These are phyloP conservation scores for Cynopterus brachyotis DNA, from an alignment of 2,113 vertebrate genomes.

Conservation along the genomic window DNA sequence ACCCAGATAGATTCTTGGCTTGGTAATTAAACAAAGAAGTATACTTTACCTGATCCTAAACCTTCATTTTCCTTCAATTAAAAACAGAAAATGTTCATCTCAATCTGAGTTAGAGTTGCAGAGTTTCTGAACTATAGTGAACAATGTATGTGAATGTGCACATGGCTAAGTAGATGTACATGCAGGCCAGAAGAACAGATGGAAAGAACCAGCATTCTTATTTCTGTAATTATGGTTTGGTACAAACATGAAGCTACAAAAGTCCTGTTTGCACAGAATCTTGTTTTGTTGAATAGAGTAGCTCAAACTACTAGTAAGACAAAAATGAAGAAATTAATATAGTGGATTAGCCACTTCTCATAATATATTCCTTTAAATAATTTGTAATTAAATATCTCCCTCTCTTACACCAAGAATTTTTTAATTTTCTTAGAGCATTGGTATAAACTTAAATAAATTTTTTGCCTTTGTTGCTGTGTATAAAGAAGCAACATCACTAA, in stretches of 20 bases:
- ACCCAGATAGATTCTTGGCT: not conserved
- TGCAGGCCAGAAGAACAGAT: not conserved
- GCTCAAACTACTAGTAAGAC: not conserved
- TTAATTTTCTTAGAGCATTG: constrained; percentile 23
- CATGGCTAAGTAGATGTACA: too few relatives aligned
- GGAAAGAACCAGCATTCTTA: not conserved
- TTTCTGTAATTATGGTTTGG: not conserved
- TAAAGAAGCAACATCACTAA: not conserved
- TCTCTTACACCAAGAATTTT: not conserved
- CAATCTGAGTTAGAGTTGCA: not conserved
- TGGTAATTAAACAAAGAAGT: not conserved
- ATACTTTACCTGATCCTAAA: not conserved
- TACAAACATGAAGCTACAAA: not conserved
- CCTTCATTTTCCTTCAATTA: not conserved
- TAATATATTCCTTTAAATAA: not conserved
- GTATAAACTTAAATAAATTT: not conserved
- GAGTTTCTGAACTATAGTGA: not conserved
- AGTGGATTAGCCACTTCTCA: not conserved
- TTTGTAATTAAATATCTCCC: not conserved
- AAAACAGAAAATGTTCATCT: not conserved
- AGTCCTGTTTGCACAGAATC: not conserved
- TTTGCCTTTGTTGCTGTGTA: not conserved
- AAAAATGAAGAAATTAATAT: not conserved
- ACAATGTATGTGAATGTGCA: not conserved
- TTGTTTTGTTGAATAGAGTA: not conserved